Percentiles rank a stretch among this genome's conserved stretches.
phyloP scores from a whole-genome alignment of 2,113 vertebrate genomes.

The Neoarius graeffei region DNA sequence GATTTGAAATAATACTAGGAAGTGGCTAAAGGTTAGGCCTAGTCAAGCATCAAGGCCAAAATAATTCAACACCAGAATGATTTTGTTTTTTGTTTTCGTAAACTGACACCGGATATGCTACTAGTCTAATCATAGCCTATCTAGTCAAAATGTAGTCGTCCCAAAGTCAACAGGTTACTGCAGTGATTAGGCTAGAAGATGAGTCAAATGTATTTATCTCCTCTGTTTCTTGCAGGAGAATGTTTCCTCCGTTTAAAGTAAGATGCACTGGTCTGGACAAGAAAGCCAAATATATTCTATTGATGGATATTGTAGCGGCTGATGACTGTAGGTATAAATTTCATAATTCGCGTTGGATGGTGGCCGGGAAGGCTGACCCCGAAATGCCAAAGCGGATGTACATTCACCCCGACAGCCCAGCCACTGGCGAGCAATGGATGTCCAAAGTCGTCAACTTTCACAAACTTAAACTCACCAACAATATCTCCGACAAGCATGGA shows the following conservation, averaged over 20 bases:
- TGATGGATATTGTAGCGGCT: constrained; percentile 98
- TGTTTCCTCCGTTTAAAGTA: constrained; percentile 99
- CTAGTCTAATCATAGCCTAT: not conserved
- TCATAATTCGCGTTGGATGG: constrained; percentile 99
- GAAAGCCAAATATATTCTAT: constrained; percentile 97
- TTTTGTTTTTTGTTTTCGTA: not conserved
- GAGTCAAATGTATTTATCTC: constrained; percentile 8
- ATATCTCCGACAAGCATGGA: constrained; percentile 99
- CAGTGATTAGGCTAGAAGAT: not conserved
- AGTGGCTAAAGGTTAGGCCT: constrained; percentile 1
- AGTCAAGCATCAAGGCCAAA: not conserved
- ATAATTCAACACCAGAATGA: not conserved
- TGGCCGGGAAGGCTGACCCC: constrained; percentile 97
- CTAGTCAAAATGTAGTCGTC: not conserved
- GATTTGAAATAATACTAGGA: not conserved
- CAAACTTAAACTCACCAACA: constrained; percentile 99
- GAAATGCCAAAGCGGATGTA: constrained; percentile 99
- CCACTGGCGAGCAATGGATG: constrained; percentile 99
- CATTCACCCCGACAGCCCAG: constrained; percentile 98
- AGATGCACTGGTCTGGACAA: constrained; percentile 98
- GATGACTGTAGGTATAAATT: constrained; percentile 99
- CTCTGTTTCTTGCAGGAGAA: constrained; percentile 77
- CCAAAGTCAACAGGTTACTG: constrained; percentile 13
- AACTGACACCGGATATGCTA: not conserved
- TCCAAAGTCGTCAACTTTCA: constrained; percentile 99